Percentiles rank a stretch among this genome's conserved stretches.
These are phyloP conservation scores for Bruchidius siliquastri DNA, from an alignment of 2,888 invertebrate species.

Conservation along the genomic window DNA sequence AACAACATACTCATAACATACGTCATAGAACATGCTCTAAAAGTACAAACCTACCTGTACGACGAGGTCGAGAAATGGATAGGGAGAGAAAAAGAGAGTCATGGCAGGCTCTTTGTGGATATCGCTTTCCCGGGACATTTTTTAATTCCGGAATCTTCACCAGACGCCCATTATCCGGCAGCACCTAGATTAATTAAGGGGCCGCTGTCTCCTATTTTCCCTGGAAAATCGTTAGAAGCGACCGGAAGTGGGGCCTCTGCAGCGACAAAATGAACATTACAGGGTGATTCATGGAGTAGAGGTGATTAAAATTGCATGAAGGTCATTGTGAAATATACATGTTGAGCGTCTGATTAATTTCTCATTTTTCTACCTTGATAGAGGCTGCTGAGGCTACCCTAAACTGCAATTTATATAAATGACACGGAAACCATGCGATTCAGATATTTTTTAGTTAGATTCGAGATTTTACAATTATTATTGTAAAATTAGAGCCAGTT, in stretches of 20 bases:
- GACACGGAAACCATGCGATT: too few species aligned
- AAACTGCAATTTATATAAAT: too few species aligned
- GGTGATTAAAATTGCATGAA: background rate
- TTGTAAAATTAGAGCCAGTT: too few species aligned
- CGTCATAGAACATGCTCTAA: background rate
- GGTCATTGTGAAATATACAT: too few species aligned
- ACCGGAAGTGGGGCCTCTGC: background rate
- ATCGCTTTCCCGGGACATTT: background rate
- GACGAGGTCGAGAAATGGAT: background rate
- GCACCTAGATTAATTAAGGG: background rate
- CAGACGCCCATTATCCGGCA: background rate
- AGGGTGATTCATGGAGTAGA: background rate
- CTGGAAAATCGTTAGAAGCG: background rate
- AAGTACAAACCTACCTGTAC: background rate
- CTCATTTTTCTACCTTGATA: too few species aligned
- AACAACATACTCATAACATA: background rate
- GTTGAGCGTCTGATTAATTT: too few species aligned
- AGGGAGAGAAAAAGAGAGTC: background rate
- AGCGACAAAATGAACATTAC: background rate
- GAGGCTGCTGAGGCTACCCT: too few species aligned
- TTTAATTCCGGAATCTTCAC: background rate
- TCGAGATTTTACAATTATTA: too few species aligned
- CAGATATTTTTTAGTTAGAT: too few species aligned
- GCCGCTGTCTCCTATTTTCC: background rate
- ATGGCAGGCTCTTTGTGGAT: background rate